These are phyloP conservation scores for Balaeniceps rex DNA, from an alignment of 2,113 vertebrate genomes.

Conservation along the genomic window DNA sequence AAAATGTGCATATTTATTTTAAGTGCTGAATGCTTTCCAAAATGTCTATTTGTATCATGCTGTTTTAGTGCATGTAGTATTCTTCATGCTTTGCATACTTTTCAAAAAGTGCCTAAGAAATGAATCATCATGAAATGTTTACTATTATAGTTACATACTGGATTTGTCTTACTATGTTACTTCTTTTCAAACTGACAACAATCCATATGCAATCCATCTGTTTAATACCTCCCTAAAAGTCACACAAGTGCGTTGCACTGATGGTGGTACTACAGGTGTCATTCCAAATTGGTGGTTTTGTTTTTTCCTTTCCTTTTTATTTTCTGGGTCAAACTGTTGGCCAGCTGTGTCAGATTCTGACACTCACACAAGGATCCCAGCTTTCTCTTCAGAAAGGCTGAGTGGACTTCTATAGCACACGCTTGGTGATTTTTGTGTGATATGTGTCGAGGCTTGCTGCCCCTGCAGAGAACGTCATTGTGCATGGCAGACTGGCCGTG, in stretches of 20 bases:
- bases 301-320: neutral
- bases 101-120: neutral
- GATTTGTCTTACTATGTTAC: neutral
- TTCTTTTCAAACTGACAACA: neutral
- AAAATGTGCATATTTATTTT: neutral
- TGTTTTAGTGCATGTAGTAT: neutral
- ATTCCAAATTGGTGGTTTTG: fast-evolving
- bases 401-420: neutral
- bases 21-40: neutral
- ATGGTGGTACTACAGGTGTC: neutral
- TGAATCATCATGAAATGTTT: neutral
- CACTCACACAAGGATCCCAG: neutral
- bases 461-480: fast-evolving
- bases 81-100: neutral
- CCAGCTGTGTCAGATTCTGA: neutral
- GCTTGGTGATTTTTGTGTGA: neutral
- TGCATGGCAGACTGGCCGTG: fast-evolving
- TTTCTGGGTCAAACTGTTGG: neutral
- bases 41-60: neutral
- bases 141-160: neutral
- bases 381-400: neutral
- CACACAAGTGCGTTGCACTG: neutral
- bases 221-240: neutral
- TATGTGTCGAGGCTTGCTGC: fast-evolving
- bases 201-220: neutral